Base-by-base conservation (phyloP, 2,113 vertebrate species). In the Pseudorectes ferrugineus region DNA sequence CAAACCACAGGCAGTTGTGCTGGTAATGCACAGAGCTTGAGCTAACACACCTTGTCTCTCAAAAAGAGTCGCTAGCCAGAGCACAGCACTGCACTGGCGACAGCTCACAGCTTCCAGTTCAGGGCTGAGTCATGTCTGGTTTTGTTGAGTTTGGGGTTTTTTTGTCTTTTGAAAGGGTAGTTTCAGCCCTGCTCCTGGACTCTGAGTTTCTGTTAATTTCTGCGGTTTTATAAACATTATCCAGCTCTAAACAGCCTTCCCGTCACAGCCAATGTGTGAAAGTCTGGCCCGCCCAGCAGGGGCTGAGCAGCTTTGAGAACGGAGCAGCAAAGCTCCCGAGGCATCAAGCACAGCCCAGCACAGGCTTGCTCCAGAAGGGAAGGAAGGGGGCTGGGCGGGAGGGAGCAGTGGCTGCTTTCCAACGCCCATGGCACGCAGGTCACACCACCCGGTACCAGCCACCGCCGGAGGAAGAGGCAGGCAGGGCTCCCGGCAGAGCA, bases 101-200 rank as follows among this genome's bases (percentile, higher is more conserved):
- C 91, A 93, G 91, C 88, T 94, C 79, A 51, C 38, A 4, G 79
- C 85, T 86, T 92, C 95, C 91, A 88, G 85, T 57, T 88, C 88
- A 45, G 63, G 72, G 38, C 85, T 97, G 96, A 96, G 59, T 96
- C 95, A 96, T 21, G 95, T 94, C 95, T 97, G 85, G 57, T 40
- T 85, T 38, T 42, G 36, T 36, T 59, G 8, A 8, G 22, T 54
- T 38, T 38, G 31, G 46, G 11, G 2, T 3, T n/a, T 51, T 65
- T 57, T 80, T 67, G 35, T 33, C 43, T 77, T 88, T 63, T 48
- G 23, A 78, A 89, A 87, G 36, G 5, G 0, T 35, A 25, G 62
- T 42, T 91, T 61, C 84, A 79, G 80, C 49, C 48, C 42, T 35
- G 42, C 74, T 75, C 49, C 49, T 20, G 6, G 77, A 36, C 61